phyloP scores from a whole-genome alignment of 2,888 invertebrate genomes.

The Coelinius sp. region DNA sequence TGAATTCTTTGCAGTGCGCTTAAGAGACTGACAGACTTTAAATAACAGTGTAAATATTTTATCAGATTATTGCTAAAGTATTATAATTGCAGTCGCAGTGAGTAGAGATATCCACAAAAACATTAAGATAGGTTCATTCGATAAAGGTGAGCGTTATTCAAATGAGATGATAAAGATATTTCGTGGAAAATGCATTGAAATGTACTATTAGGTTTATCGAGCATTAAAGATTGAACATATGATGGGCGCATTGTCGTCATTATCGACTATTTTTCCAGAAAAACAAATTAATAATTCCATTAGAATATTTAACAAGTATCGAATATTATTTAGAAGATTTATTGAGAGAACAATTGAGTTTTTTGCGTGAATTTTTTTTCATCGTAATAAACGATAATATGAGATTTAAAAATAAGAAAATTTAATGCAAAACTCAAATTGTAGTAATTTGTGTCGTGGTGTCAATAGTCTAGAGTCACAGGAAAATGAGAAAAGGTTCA shows the following conservation, averaged over 20 bases:
- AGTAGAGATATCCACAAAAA: slow-evolving; percentile 10
- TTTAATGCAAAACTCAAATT: too few species aligned
- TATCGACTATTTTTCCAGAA: slow-evolving; percentile 52
- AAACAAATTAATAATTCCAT: slow-evolving; percentile 40
- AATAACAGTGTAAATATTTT: slow-evolving; percentile 10
- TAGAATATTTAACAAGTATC: slow-evolving; percentile 48
- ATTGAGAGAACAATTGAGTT: slow-evolving; percentile 13
- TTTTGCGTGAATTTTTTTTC: too few species aligned
- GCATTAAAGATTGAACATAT: slow-evolving; percentile 47
- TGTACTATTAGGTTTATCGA: slow-evolving; percentile 46
- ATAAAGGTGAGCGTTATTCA: slow-evolving; percentile 3
- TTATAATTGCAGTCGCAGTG: slow-evolving; percentile 8
- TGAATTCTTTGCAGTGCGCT: slow-evolving; percentile 48
- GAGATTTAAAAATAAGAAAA: too few species aligned
- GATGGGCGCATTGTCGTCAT: slow-evolving; percentile 44
- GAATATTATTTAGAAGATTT: slow-evolving; percentile 35
- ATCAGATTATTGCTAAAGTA: slow-evolving; percentile 8
- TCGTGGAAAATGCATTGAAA: slow-evolving; percentile 21
- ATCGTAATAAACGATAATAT: too few species aligned
- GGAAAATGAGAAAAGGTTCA: too few species aligned
- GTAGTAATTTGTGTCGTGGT: slow-evolving; percentile 18
- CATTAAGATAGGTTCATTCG: background rate
- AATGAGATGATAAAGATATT: slow-evolving; percentile 31
- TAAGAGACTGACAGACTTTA: slow-evolving; percentile 51
- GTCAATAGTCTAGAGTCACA: slow-evolving; percentile 40